A percentile compares a stretch with the other conserved stretches of the same genome.
These are phyloP conservation scores for Burhinus bistriatus DNA, from an alignment of 2,113 vertebrate genomes.

Conservation along the genomic window DNA sequence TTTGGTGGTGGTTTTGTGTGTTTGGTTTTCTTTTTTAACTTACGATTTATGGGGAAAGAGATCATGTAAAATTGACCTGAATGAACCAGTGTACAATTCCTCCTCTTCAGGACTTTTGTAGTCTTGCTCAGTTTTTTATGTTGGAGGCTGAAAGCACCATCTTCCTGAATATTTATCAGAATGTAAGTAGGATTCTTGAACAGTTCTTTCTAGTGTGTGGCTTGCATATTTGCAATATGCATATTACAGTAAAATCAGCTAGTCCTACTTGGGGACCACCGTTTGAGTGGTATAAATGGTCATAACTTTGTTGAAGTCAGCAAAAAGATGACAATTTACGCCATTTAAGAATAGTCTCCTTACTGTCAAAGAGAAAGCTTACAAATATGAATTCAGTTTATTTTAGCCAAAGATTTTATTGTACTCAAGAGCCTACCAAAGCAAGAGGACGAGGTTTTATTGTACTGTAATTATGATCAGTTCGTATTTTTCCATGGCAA, in stretches of 20 bases:
- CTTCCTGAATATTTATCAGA: not conserved
- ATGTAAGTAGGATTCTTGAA: constrained; percentile 23
- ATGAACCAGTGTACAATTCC: not conserved
- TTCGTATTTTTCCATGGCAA: constrained; percentile 55
- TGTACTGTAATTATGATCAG: constrained; percentile 49
- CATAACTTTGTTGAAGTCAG: not conserved
- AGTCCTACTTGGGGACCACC: not conserved
- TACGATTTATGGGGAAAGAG: not conserved
- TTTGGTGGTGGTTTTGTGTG: not conserved
- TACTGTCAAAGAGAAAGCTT: not conserved
- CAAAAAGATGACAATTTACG: not conserved
- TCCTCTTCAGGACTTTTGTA: not conserved
- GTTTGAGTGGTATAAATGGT: not conserved
- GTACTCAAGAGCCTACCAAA: constrained; percentile 30
- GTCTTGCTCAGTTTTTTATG: not conserved
- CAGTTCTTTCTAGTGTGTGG: not conserved
- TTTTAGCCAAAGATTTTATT: constrained; percentile 48
- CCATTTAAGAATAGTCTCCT: not conserved
- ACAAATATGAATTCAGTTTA: constrained; percentile 39
- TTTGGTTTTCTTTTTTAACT: not conserved
- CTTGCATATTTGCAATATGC: not conserved
- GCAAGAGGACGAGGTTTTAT: constrained; percentile 45
- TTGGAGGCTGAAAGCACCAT: not conserved
- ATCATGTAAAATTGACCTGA: constrained; percentile 15
- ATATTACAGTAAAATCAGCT: not conserved